These are phyloP conservation scores for Limanda limanda DNA, from an alignment of 2,113 vertebrate species.

Conservation along the genomic window DNA sequence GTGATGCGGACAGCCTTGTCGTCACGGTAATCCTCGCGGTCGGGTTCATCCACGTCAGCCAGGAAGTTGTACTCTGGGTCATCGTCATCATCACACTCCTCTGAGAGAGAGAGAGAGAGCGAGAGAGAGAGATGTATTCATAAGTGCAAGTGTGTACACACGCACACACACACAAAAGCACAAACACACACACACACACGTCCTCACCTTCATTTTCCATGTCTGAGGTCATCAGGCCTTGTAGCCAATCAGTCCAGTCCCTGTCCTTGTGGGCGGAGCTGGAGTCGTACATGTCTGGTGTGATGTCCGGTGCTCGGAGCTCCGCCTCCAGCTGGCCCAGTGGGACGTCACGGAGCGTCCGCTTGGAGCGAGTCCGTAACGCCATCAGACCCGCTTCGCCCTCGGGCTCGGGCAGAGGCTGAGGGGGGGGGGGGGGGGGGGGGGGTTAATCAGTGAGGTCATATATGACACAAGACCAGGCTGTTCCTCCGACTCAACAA, in stretches of 20 bases:
- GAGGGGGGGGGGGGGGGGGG: not conserved
- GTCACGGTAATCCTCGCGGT: conserved; percentile 94
- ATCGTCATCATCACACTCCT: conserved; percentile 96
- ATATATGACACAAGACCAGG: too few species aligned
- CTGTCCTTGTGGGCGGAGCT: conserved; percentile 88
- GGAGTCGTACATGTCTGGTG: conserved; percentile 94
- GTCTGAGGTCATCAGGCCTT: conserved; percentile 91
- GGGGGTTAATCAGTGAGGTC: not conserved
- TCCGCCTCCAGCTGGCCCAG: conserved; percentile 93
- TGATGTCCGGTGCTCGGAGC: conserved; percentile 93
- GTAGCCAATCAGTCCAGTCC: conserved; percentile 94
- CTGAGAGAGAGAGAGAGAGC: conserved; percentile 66
- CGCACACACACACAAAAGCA: not conserved
- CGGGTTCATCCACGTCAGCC: conserved; percentile 93
- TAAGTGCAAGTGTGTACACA: not conserved
- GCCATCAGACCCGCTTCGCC: conserved; percentile 87
- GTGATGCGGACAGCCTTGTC: conserved; percentile 96
- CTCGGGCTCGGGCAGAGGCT: conserved; percentile 53
- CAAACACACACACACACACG: not conserved
- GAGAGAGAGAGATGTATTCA: not conserved
- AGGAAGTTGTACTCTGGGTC: conserved; percentile 97
- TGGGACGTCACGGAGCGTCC: conserved; percentile 90
- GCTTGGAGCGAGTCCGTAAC: conserved; percentile 91
- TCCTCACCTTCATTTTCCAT: conserved; percentile 89
- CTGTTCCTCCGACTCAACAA: too few species aligned